Conservation (phyloP, 2,888 invertebrate genomes). For the Leptopilina myrica region DNA sequence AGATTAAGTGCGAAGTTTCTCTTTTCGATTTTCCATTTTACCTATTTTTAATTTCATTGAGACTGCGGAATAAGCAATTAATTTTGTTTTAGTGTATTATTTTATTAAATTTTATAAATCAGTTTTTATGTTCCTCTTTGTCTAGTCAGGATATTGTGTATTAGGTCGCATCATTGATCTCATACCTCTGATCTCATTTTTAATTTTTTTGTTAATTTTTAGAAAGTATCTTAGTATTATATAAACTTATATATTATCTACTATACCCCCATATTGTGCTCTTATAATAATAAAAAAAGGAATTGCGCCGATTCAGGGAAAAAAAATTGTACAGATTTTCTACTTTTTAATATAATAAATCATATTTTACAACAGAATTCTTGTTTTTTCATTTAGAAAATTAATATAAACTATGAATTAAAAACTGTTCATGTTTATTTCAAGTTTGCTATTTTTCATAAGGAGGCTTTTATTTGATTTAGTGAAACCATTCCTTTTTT, state of each 20-base stretch:
- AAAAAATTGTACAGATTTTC: conserved; percentile 71
- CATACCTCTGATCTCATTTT: conserved; percentile 65
- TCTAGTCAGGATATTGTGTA: conserved; percentile 68
- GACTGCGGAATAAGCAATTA: background rate
- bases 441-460: too few species aligned
- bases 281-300: conserved; percentile 64
- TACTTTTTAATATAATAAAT: conserved; percentile 70
- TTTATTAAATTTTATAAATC: conserved; percentile 61
- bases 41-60: background rate
- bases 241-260: conserved; percentile 50
- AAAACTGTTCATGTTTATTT: too few species aligned
- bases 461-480: too few species aligned
- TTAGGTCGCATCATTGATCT: conserved; percentile 59
- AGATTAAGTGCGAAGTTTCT: background rate
- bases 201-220: conserved; percentile 15
- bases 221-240: conserved; percentile 38
- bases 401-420: background rate
- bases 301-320: conserved; percentile 67
- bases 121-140: conserved; percentile 71
- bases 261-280: conserved; percentile 65
- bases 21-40: conserved; percentile 20
- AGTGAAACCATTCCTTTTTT: too few species aligned
- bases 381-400: conserved; percentile 6
- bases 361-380: conserved; percentile 66
- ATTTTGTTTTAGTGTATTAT: conserved; percentile 10